Evolutionary conservation across 1,140 invertebrate species (phyloP).

Genomic region (Megalonaias nervosa): DNA sequence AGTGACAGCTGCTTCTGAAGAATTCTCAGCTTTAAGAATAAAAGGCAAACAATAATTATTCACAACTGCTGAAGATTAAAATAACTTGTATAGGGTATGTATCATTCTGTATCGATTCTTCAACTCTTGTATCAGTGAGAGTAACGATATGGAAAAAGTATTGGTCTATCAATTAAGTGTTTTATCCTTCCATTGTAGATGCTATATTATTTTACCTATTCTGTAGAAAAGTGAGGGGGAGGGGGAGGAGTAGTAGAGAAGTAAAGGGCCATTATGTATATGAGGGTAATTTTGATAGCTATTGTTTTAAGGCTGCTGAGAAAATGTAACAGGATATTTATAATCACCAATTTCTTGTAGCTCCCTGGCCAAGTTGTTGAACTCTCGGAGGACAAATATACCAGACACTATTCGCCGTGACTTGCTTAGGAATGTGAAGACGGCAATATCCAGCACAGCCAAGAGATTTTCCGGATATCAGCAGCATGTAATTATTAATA

Average conservation of each 20-base stretch:
- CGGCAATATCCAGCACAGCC: constrained; percentile 58
- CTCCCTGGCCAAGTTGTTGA: constrained; percentile 44
- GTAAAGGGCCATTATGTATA: not conserved
- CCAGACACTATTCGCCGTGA: constrained; percentile 41
- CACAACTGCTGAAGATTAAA: too few relatives aligned
- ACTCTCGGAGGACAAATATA: constrained; percentile 33
- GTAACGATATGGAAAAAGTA: too few relatives aligned
- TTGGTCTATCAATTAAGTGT: too few relatives aligned
- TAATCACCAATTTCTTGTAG: constrained; percentile 33
- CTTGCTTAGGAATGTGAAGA: constrained; percentile 56
- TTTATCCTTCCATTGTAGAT: too few relatives aligned
- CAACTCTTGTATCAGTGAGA: too few relatives aligned
- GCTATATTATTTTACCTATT: not conserved
- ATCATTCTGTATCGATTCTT: too few relatives aligned
- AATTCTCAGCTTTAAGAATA: too few relatives aligned
- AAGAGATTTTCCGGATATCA: constrained; percentile 61
- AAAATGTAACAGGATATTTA: not conserved
- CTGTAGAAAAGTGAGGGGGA: not conserved
- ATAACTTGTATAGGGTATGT: too few relatives aligned
- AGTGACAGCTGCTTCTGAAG: too few relatives aligned
- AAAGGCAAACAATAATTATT: too few relatives aligned
- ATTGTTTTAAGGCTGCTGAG: not conserved
- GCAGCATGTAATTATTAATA: constrained; percentile 59
- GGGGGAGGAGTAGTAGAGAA: not conserved
- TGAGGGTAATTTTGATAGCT: not conserved